Base-by-base conservation (phyloP, 1,140 invertebrate genomes). In the Brachystomella parvula region DNA sequence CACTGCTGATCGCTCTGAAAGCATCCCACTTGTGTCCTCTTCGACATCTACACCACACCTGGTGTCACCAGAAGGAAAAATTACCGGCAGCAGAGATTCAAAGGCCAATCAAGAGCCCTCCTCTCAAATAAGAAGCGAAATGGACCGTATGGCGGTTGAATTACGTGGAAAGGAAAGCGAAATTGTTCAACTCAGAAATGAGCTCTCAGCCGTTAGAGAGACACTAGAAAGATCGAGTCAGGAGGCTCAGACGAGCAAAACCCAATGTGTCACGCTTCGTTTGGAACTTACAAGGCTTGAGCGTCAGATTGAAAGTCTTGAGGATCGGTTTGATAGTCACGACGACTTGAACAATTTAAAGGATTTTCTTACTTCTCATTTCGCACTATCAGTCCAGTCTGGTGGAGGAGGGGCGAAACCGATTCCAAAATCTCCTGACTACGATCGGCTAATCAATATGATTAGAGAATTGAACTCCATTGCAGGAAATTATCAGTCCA, bases 381-480 rank as follows among this genome's bases (percentile, higher is more conserved):
- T 9, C 35, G 19, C 19, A 9, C 19, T 19, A 9, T 39, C 35
- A 19, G 19, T 39, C 6, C 6, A 9, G 35, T 9, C 6, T 9
- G 35, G 6, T 19, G 19, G 6, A 39, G 35, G 6, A 19, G 6
- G 19, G 19, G 19, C 19, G 35, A 39, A 6, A 39, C 6, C 6
- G 6, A 6, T 6, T 57, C 28, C 6, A 29, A 21, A 21, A 21
- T 21, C 35, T 31, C 60, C 60, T 17, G 64, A 70, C 53, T 70
- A 61, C 61, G 68, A 70, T 61, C 63, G 65, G 28, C 30, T 70
- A n/a, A 33, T 70, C 15, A 44, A 35, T 0, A 49, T 33, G 2
- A 57, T 66, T 28, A 30, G 32, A 15, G 47, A 62, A 19, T 19
- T 70, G 2, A 70, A 70, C 58, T 31, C 35, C 15, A n/a, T 60